Conservation (phyloP, 2,888 invertebrate species). For the Andricus quercusramuli region DNA sequence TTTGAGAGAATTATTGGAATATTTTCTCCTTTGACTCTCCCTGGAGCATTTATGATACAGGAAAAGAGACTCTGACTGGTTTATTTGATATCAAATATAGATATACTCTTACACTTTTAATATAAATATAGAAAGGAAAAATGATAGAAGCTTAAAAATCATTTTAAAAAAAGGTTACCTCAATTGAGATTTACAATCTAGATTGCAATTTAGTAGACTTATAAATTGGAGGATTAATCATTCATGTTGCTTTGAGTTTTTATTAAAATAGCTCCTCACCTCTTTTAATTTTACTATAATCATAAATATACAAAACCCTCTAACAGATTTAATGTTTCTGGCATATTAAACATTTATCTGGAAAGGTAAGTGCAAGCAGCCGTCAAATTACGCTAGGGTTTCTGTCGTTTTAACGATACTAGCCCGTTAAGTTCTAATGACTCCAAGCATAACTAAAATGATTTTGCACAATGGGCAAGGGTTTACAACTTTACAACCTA, state of each 20-base stretch:
- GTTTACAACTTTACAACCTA: conserved; percentile 58
- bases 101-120: background rate
- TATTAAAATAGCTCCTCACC: background rate
- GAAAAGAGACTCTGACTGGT: background rate
- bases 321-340: background rate
- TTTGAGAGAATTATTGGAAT: conserved; percentile 26
- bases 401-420: conserved; percentile 17
- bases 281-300: no score
- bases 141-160: background rate
- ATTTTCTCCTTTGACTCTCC: background rate
- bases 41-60: conserved; percentile 14
- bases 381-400: background rate
- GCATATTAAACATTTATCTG: background rate
- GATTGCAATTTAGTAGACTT: background rate
- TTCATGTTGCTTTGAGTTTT: background rate
- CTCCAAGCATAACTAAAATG: background rate
- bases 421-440: conserved; percentile 20
- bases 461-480: conserved; percentile 46
- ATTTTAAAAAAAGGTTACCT: background rate
- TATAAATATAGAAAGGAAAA: background rate
- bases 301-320: background rate
- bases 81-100: conserved; percentile 9
- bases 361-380: background rate
- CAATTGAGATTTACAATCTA: background rate
- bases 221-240: no score